These are phyloP conservation scores for Stratiomys singularior DNA, from an alignment of 2,888 invertebrate genomes.

Conservation along the genomic window DNA sequence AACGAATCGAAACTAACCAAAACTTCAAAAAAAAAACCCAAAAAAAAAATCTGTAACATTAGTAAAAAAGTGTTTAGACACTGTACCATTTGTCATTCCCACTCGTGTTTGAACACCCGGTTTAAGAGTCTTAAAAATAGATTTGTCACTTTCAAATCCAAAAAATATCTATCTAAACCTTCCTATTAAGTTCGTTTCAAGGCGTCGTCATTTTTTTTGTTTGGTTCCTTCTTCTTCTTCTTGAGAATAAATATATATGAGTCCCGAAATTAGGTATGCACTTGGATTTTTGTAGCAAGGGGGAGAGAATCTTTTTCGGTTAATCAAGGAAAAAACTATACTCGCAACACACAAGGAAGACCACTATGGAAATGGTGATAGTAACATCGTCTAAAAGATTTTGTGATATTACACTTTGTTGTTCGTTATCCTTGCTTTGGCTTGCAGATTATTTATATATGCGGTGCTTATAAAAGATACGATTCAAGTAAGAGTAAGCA, in stretches of 20 bases:
- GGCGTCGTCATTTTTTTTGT: constrained; percentile 2
- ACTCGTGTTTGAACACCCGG: constrained; percentile 46
- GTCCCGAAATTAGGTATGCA: constrained; percentile 8
- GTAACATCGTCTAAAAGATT: too few relatives aligned
- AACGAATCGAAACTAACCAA: too few relatives aligned
- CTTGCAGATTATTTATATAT: too few relatives aligned
- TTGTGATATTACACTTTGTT: too few relatives aligned
- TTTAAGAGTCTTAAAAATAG: constrained; percentile 49
- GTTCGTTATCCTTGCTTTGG: too few relatives aligned
- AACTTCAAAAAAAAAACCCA: neutral
- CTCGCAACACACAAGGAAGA: neutral
- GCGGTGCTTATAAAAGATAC: too few relatives aligned
- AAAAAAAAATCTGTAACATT: constrained; percentile 37
- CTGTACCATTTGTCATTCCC: constrained; percentile 45
- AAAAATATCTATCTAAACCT: neutral
- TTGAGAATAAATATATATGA: neutral
- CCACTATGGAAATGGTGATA: constrained; percentile 7
- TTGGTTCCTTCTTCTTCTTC: too few relatives aligned
- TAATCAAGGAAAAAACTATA: constrained; percentile 17
- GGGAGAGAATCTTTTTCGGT: constrained; percentile 26
- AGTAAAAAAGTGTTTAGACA: constrained; percentile 44
- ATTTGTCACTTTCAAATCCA: constrained; percentile 40
- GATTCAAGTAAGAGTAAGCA: too few relatives aligned
- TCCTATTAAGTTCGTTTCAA: neutral
- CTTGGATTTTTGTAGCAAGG: neutral